Base-by-base conservation (phyloP, 2,888 invertebrate genomes). In the Gandaritis pyraliata region DNA sequence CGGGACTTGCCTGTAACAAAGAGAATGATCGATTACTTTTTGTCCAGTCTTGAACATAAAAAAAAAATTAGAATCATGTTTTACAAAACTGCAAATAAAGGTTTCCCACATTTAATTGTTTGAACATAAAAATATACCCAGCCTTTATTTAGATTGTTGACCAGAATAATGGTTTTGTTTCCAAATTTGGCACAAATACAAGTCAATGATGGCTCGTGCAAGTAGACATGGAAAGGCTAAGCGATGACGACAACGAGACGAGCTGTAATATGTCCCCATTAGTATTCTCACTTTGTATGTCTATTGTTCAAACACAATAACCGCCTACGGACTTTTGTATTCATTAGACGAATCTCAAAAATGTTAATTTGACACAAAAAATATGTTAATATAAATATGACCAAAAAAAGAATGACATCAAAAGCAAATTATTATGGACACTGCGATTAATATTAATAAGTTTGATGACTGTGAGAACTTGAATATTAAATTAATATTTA, bases 1-100 rank as follows among this genome's bases (percentile, higher is more conserved):
- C 91, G 68, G 91, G 90, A 78, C 91, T 92, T 74, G 92, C 91
- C 91, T 92, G 85, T 59, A 90, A 90, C 83, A 90, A 86, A 67
- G 59, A 69, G 73, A 68, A 43, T 43, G 11, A 16, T 43, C 1
- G 15, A 41, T 43, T 43, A 43, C 43, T 43, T 11, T 43, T 43
- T 16, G 16, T 11, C 16, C 10, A 10, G 7, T 43, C 43, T 10
- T 16, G 10, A 43, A 13, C 23, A n/a, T n/a, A n/a, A n/a, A n/a
- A n/a, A n/a, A n/a, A n/a, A n/a, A n/a, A n/a, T n/a, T n/a, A n/a
- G n/a, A n/a, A n/a, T n/a, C 13, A 13, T n/a, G 41, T 41, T 3
- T 41, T n/a, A 41, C 13, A 41, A 41, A 41, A 41, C 41, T n/a
- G 41, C 4, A 29, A 29, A 29, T n/a, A 29, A 6, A 29, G 29